Conservation (phyloP, 2,113 vertebrate genomes). For the Pollachius pollachius region DNA sequence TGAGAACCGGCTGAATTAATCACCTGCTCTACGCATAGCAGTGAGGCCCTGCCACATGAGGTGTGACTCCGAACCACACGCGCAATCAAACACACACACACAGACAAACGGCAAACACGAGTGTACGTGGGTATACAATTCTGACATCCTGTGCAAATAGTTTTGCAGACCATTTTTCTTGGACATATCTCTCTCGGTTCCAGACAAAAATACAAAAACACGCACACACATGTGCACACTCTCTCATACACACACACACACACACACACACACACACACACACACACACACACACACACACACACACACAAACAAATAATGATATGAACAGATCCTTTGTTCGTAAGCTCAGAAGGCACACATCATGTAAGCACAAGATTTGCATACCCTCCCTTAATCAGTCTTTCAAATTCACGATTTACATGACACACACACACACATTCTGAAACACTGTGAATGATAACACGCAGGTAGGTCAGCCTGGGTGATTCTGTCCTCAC, state of each 20-base stretch:
- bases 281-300: constrained; percentile 11
- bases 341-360: no score
- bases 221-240: constrained; percentile 12
- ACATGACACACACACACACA: constrained; percentile 6
- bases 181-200: no score
- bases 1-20: constrained; percentile 53
- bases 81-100: no score
- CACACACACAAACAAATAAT: constrained; percentile 3
- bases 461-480: neutral
- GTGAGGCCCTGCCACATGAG: constrained; percentile 27
- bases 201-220: neutral
- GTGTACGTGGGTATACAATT: no score
- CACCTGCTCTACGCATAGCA: constrained; percentile 35
- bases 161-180: no score
- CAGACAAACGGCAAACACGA: no score
- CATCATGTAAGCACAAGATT: no score
- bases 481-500: no score
- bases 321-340: no score
- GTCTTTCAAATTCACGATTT: neutral
- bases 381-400: constrained; percentile 1
- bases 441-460: neutral
- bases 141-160: no score
- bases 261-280: constrained; percentile 10
- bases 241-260: no score
- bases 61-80: constrained; percentile 40